These are phyloP conservation scores for Anticlea derivata DNA, from an alignment of 2,888 invertebrate species.

Conservation along the genomic window DNA sequence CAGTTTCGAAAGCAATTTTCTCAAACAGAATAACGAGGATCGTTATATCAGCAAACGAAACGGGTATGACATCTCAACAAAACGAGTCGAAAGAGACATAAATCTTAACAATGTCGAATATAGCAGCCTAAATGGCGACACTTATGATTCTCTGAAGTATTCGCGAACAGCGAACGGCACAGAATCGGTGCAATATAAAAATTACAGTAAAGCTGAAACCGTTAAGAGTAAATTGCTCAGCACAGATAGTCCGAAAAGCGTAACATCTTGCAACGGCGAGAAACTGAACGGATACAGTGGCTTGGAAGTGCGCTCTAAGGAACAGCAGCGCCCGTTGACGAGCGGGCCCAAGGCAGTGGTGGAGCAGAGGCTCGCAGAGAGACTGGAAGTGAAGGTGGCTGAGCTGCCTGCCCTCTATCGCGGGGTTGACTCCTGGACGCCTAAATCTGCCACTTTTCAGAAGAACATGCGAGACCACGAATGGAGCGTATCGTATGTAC, in stretches of 20 bases:
- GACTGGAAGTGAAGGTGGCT: slow-evolving; percentile 80
- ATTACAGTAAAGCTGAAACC: slow-evolving; percentile 77
- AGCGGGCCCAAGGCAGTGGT: slow-evolving; percentile 74
- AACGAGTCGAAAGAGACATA: slow-evolving; percentile 73
- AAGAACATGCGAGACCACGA: slow-evolving; percentile 83
- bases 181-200: slow-evolving; percentile 79
- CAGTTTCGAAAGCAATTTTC: slow-evolving; percentile 80
- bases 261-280: slow-evolving; percentile 77
- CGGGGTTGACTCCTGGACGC: slow-evolving; percentile 89
- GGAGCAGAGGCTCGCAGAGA: slow-evolving; percentile 77
- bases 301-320: slow-evolving; percentile 66
- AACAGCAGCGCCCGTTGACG: slow-evolving; percentile 67
- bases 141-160: slow-evolving; percentile 80
- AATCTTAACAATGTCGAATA: slow-evolving; percentile 76
- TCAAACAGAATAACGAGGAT: slow-evolving; percentile 76
- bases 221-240: slow-evolving; percentile 79
- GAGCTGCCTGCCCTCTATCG: slow-evolving; percentile 88
- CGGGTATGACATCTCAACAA: slow-evolving; percentile 66
- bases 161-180: slow-evolving; percentile 80
- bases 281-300: slow-evolving; percentile 70
- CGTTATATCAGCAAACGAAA: slow-evolving; percentile 73
- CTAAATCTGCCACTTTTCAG: slow-evolving; percentile 86
- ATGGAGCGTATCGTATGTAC: slow-evolving; percentile 84
- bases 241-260: slow-evolving; percentile 79
- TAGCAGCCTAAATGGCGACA: slow-evolving; percentile 73